Base-by-base conservation (phyloP, 2,797 vertebrate genomes). In the Falco novaeseelandiae region DNA sequence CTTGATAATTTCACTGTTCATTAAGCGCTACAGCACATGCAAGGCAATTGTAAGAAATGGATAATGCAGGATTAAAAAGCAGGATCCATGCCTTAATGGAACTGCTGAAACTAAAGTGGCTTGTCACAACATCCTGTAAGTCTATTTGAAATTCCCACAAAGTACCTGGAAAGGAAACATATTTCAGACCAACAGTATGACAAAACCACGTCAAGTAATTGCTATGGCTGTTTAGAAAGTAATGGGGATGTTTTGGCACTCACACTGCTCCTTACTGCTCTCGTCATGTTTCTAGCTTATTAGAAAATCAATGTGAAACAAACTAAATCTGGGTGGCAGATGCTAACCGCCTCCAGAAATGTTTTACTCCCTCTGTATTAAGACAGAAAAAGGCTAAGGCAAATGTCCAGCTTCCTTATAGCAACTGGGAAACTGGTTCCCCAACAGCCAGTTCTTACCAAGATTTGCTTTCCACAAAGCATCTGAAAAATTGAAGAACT, bases 301-400 rank as follows among this genome's bases (percentile, higher is more conserved):
- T 91, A 92, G 69, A 94, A 93, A 93, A 97, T 59, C 69, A 65
- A 92, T 54, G 23, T 18, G 49, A 65, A 92, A 58, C 69, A 77
- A 87, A 44, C 34, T 80, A 80, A 90, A 63, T 67, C 52, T 70
- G 92, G 49, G 69, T 76, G 89, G 74, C 89, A 96, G 89, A 91
- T 74, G n/a, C 61, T 87, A 58, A 67, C 30, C 0, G 0, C 69
- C 81, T 92, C 74, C 90, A 83, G 67, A 94, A 92, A 29, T 3
- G 6, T 44, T 66, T n/a, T 44, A 72, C 34, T 65, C 49, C 19
- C 42, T 65, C 3, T 0, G 8, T 32, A 66, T 58, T 52, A 72
- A 17, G 27, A 59, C 34, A 70, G 71, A 71, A 78, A 78, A 54
- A 17, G 51, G 62, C 32, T 13, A 72, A 77, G 58, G 54, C 11